A percentile compares a stretch with the other conserved stretches of the same genome.
phyloP scores from a whole-genome alignment of 2,888 invertebrate species.

The Protophormia terraenovae region DNA sequence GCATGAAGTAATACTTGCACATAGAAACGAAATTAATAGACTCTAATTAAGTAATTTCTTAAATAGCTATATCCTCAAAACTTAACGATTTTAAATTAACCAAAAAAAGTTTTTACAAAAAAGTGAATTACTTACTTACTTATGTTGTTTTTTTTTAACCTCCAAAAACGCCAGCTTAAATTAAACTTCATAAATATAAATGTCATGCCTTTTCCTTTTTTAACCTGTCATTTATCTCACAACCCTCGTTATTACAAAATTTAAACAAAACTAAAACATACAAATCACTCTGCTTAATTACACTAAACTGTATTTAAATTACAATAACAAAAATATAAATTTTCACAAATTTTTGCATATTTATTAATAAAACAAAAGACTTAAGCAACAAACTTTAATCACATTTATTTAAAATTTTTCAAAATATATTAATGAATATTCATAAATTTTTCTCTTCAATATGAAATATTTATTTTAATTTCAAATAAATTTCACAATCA shows the following conservation, averaged over 20 bases:
- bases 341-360: not conserved
- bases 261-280: not conserved
- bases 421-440: constrained; percentile 12
- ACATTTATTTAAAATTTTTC: not conserved
- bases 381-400: constrained; percentile 41
- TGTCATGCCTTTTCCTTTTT: not conserved
- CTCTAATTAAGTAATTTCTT: constrained; percentile 10
- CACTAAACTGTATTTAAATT: not conserved
- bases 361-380: constrained; percentile 45
- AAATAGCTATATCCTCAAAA: no score
- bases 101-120: no score
- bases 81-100: no score
- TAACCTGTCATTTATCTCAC: no score
- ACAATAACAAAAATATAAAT: not conserved
- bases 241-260: not conserved
- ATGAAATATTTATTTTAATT: not conserved
- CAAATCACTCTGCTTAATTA: not conserved
- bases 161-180: no score
- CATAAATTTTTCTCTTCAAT: not conserved
- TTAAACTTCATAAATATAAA: no score
- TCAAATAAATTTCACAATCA: constrained; percentile 24
- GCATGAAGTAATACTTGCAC: not conserved
- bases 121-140: no score
- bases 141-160: no score
- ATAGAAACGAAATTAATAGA: not conserved